phyloP scores from a whole-genome alignment of 2,113 vertebrate species.

The Planiliza haematocheilus region DNA sequence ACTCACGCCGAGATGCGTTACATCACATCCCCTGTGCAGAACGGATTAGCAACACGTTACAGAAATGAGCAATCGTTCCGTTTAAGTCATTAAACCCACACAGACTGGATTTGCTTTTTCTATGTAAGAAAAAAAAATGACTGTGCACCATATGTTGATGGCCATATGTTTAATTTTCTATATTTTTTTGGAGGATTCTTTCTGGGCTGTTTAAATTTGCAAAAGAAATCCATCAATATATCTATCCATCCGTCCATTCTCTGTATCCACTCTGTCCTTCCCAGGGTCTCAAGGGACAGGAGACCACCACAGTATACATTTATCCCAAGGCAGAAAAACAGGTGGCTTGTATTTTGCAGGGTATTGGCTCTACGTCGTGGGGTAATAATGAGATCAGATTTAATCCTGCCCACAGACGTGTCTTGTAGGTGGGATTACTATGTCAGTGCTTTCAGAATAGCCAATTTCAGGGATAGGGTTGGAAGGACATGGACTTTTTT shows the following conservation, averaged over 20 bases:
- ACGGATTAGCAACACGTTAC: too few relatives aligned
- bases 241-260: background rate
- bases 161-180: background rate
- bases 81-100: background rate
- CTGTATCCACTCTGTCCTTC: background rate
- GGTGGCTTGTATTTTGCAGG: background rate
- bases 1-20: too few relatives aligned
- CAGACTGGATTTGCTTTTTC: background rate
- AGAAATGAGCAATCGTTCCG: background rate
- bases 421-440: conserved; percentile 6
- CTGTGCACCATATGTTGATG: background rate
- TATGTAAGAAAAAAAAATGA: background rate
- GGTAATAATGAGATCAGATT: conserved; percentile 36
- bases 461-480: background rate
- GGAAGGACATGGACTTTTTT: background rate
- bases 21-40: too few relatives aligned
- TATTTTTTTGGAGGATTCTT: background rate
- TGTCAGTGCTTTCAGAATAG: conserved; percentile 14
- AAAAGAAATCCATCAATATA: background rate
- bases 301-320: conserved; percentile 18
- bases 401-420: conserved; percentile 7
- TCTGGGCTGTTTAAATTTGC: background rate
- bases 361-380: conserved; percentile 1
- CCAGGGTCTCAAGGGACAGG: conserved; percentile 8
- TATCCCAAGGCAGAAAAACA: conserved; percentile 16